Evolutionary conservation across 2,888 invertebrate genomes (phyloP), one percentile per base, ranked within the genome.

Genomic region (Scaptodrosophila latifasciaeformis): DNA sequence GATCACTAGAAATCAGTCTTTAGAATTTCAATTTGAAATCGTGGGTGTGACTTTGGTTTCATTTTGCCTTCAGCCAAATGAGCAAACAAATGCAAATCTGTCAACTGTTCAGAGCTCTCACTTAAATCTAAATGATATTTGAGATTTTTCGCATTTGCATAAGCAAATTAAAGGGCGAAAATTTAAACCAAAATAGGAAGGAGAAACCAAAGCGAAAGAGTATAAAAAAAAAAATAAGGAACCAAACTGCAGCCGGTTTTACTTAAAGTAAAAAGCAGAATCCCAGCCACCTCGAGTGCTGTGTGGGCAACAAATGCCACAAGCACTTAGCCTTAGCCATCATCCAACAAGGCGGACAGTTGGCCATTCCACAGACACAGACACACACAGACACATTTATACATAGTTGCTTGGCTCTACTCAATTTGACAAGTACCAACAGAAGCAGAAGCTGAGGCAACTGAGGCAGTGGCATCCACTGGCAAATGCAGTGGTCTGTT

Each of bases 391-490:
- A 29, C 49, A 44, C 10, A 21, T 47, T n/a, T 15, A 13, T 13
- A 13, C 34, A 2, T 31, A 57, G 49, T 49, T 53, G 48, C 30
- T 53, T 9, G 5, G 21, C 29, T 63, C 60, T 62, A 67, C 62
- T 66, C 65, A 65, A 64, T 64, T 65, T 74, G 74, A 77, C 64
- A 68, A 62, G 75, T 58, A 65, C 49, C 43, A 27, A 39, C 27
- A 49, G 21, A 24, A 39, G 57, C 37, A 46, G 52, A 5, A 30
- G 12, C 27, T 17, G 34, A 2, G n/a, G 29, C 31, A 34, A 34
- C 7, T 17, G 35, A 3, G 12, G 34, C 34, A 24, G 40, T 24
- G 29, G 58, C 53, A 47, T 48, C 48, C 48, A 31, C 35, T 48
- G 31, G 21, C 48, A 45, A n/a, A 10, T 24, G 30, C 45, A 42